These are phyloP conservation scores for Bursaphelenchus mucronatus DNA, from an alignment of 1,140 invertebrate species.

Conservation along the genomic window DNA sequence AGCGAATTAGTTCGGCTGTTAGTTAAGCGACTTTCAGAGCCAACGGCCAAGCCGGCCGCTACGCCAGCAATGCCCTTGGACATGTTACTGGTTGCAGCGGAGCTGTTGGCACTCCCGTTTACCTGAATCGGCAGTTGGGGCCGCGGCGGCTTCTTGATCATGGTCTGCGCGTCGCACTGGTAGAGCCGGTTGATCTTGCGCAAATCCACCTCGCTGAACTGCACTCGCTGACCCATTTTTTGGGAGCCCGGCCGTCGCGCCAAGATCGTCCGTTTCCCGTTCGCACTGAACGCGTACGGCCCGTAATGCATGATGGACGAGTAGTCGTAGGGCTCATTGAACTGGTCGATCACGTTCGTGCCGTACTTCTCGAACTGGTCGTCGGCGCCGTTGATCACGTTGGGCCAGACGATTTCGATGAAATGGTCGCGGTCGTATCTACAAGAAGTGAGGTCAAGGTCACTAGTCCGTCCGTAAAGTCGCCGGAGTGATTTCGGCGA, in stretches of 20 bases:
- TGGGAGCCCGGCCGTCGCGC: slow-evolving; percentile 60
- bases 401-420: slow-evolving; percentile 59
- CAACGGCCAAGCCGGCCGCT: too few species aligned
- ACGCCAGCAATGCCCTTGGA: too few species aligned
- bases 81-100: too few species aligned
- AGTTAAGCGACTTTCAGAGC: too few species aligned
- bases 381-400: slow-evolving; percentile 57
- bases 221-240: slow-evolving; percentile 64
- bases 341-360: slow-evolving; percentile 55
- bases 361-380: slow-evolving; percentile 61
- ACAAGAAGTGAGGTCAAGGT: slow-evolving; percentile 24
- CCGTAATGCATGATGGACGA: slow-evolving; percentile 66
- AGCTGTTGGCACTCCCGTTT: too few species aligned
- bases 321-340: slow-evolving; percentile 62
- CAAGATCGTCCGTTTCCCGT: slow-evolving; percentile 65
- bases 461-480: too few species aligned
- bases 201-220: slow-evolving; percentile 63
- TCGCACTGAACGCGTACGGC: slow-evolving; percentile 65
- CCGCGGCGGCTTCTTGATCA: neutral
- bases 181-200: slow-evolving; percentile 65
- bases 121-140: neutral
- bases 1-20: too few species aligned
- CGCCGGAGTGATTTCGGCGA: too few species aligned
- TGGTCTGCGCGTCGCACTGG: slow-evolving; percentile 51
- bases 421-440: slow-evolving; percentile 58